phyloP scores from a whole-genome alignment of 2,888 invertebrate species.

The Parelbella ahira region DNA sequence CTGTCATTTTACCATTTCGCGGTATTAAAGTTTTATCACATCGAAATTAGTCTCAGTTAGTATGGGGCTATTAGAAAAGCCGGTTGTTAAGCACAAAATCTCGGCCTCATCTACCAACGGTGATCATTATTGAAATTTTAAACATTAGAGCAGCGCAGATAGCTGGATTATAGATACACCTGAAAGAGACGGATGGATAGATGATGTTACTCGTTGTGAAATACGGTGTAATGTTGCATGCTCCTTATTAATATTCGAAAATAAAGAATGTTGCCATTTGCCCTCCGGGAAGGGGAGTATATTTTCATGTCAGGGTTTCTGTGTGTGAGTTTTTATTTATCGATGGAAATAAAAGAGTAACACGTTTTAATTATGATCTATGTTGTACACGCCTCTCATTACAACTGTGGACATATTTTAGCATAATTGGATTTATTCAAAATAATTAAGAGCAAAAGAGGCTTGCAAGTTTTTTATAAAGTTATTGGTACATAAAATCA shows the following conservation, averaged over 20 bases:
- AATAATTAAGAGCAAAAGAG: too few relatives aligned
- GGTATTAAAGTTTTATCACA: slow-evolving; percentile 8
- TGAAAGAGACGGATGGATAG: slow-evolving; percentile 31
- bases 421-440: too few relatives aligned
- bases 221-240: slow-evolving; percentile 75
- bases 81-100: slow-evolving; percentile 21
- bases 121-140: slow-evolving; percentile 39
- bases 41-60: slow-evolving; percentile 20
- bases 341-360: slow-evolving; percentile 13
- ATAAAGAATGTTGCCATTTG: slow-evolving; percentile 74
- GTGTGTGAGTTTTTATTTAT: slow-evolving; percentile 8
- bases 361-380: too few relatives aligned
- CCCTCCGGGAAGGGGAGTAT: slow-evolving; percentile 62
- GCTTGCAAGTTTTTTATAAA: too few relatives aligned
- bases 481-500: too few relatives aligned
- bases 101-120: slow-evolving; percentile 24
- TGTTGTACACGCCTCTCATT: too few relatives aligned
- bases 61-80: slow-evolving; percentile 26
- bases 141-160: slow-evolving; percentile 45
- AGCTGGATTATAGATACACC: slow-evolving; percentile 9
- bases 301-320: slow-evolving; percentile 51
- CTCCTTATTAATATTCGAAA: slow-evolving; percentile 77
- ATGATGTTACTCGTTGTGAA: slow-evolving; percentile 68
- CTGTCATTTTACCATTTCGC: slow-evolving; percentile 10
- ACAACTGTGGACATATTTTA: too few relatives aligned